Conservation (phyloP, 2,797 vertebrate genomes). For the Triplophysa bombifrons region DNA sequence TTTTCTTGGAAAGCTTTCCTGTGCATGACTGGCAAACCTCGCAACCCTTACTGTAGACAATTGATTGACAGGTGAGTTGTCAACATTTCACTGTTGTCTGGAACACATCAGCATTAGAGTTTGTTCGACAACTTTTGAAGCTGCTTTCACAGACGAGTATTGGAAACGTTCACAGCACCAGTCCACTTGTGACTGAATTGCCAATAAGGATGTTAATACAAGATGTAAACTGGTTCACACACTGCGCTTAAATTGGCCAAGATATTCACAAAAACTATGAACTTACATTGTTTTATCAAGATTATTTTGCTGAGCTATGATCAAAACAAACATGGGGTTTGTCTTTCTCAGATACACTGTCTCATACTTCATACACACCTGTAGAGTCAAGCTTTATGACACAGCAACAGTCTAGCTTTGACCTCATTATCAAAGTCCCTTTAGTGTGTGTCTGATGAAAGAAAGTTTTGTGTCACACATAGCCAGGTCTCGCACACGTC, state of each 20-base stretch:
- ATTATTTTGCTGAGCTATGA: background rate
- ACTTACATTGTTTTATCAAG: background rate
- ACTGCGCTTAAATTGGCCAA: background rate
- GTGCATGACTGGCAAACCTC: background rate
- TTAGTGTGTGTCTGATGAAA: slow-evolving; percentile 63
- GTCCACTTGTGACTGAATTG: background rate
- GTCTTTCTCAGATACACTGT: background rate
- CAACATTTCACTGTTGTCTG: background rate
- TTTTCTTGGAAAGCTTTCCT: background rate
- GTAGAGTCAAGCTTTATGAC: background rate
- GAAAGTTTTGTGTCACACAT: slow-evolving; percentile 58
- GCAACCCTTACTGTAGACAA: background rate
- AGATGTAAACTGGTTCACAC: background rate
- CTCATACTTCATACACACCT: background rate
- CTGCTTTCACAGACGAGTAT: background rate
- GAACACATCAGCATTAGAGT: background rate
- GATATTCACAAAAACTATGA: background rate
- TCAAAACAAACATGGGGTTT: too few species aligned
- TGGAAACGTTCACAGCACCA: background rate
- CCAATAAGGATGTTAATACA: background rate
- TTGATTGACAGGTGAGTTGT: background rate
- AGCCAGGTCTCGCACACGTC: slow-evolving; percentile 52
- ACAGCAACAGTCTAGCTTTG: slow-evolving; percentile 9
- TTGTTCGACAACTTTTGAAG: background rate
- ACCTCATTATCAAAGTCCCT: slow-evolving; percentile 49